Evolutionary conservation across 2,888 invertebrate genomes (phyloP), one percentile per base, ranked within the genome.

Genomic region (Helleia helle): DNA sequence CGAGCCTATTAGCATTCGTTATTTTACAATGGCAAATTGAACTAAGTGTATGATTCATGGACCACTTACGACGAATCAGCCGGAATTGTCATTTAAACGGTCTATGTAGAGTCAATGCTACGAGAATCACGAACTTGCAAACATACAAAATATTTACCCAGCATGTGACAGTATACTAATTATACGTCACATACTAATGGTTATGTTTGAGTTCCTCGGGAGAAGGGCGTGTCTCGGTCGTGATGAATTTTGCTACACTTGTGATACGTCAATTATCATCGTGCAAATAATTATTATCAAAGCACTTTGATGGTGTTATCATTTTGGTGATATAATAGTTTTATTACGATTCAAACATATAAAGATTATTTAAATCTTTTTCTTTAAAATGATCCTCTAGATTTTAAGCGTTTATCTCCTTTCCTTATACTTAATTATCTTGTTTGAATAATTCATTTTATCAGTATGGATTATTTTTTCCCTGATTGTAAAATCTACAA

Each of bases 51-150:
- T 34, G 34, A 34, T 22, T 34, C 34, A 34, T 7, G 4, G 22
- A 12, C 17, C 34, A 34, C 22, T 34, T 22, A 18, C 18, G 9
- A 12, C 18, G 12, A n/a, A 22, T 34, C 11, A 38, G 9, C 37
- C 40, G 41, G 40, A 41, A 22, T 43, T 31, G 38, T 17, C 9
- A 5, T 40, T 46, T 34, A 22, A 22, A 22, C 22, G 18, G 30
- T 28, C 26, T 38, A 36, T 28, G 28, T 31, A 31, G 28, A 25
- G 22, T 38, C 46, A 44, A 42, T 43, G 40, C 28, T 31, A 37
- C 15, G 25, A 17, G 9, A 36, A 37, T 39, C 49, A 49, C 49
- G 49, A 49, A 24, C 22, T 34, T 18, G 34, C 34, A 11, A 34
- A 34, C 12, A 34, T 22, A 34, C 12, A 18, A 34, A 34, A 34